Evolutionary conservation across 2,888 invertebrate genomes (phyloP), one percentile per base, ranked within the genome.

Genomic region (Actias luna): DNA sequence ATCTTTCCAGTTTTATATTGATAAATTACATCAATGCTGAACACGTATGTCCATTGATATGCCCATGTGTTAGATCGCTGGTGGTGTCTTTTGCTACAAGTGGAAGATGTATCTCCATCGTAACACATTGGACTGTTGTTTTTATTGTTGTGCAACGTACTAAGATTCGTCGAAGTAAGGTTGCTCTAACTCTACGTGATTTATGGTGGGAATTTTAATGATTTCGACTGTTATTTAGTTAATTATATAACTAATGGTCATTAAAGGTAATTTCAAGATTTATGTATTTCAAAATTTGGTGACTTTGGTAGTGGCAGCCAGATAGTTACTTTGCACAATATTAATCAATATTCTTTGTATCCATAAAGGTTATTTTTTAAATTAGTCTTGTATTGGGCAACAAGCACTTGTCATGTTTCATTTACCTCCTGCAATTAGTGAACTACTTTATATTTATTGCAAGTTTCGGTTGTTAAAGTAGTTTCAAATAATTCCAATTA

Each of bases 151-250:
- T 39, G 39, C n/a, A 39, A 39, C n/a, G 39, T 39, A 39, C 39
- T n/a, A n/a, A 39, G n/a, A 39, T 39, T 39, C 39, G 39, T 39
- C n/a, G n/a, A 39, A 39, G 39, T 39, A n/a, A 39, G 39, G 39
- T 39, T 39, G 16, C n/a, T n/a, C 39, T 16, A n/a, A 39, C 39
- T n/a, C n/a, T 39, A 39, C 14, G 39, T 39, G n/a, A 39, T n/a
- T 39, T n/a, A 39, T 39, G 39, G 39, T 39, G 39, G 39, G 39
- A 39, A 39, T 39, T 39, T 39, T n/a, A 39, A 39, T 39, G 4
- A 39, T 39, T 39, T 39, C 39, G n/a, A 16, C 39, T n/a, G 5
- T 39, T 16, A 39, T 39, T 39, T n/a, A 16, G 39, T 16, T 39
- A 39, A 39, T n/a, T 39, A n/a, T 39, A 39, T n/a, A n/a, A n/a